These are phyloP conservation scores for Lethenteron camtschaticum DNA, from an alignment of 2,113 vertebrate species.

Conservation along the genomic window DNA sequence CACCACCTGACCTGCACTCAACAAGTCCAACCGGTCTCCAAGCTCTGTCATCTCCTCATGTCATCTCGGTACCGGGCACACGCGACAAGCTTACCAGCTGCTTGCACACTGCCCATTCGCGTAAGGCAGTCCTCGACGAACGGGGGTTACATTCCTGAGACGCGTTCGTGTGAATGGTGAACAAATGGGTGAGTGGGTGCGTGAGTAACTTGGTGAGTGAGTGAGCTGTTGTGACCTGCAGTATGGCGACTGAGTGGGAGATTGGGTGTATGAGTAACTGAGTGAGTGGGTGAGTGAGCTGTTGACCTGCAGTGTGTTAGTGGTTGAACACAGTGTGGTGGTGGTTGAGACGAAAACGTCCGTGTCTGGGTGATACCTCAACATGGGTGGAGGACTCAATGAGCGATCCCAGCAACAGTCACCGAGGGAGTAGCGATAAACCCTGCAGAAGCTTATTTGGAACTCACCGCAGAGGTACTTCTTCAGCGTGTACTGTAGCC, in stretches of 20 bases:
- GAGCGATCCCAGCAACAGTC: neutral
- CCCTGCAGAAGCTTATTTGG: neutral
- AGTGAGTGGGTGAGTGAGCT: neutral
- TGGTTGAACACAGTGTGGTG: too few relatives aligned
- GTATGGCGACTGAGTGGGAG: too few relatives aligned
- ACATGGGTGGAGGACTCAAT: neutral
- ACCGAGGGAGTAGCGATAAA: neutral
- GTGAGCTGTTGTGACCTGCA: too few relatives aligned
- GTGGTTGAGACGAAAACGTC: too few relatives aligned
- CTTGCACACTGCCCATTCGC: neutral
- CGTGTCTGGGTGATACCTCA: neutral
- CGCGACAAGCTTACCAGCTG: neutral
- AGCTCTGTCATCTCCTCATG: neutral
- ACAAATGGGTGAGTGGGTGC: neutral
- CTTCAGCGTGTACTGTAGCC: slow-evolving; percentile 32
- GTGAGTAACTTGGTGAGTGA: too few relatives aligned
- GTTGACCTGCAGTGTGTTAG: neutral
- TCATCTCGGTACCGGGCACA: neutral
- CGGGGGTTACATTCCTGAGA: neutral
- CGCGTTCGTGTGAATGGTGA: neutral
- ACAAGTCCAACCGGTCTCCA: neutral
- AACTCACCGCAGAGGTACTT: slow-evolving; percentile 28
- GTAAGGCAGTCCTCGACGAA: neutral
- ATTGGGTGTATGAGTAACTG: too few relatives aligned
- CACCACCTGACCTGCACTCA: slow-evolving; percentile 21